Percentiles rank a stretch among this genome's conserved stretches.
Conservation (phyloP, 2,797 vertebrate species). For the Lepus oiostolus region DNA sequence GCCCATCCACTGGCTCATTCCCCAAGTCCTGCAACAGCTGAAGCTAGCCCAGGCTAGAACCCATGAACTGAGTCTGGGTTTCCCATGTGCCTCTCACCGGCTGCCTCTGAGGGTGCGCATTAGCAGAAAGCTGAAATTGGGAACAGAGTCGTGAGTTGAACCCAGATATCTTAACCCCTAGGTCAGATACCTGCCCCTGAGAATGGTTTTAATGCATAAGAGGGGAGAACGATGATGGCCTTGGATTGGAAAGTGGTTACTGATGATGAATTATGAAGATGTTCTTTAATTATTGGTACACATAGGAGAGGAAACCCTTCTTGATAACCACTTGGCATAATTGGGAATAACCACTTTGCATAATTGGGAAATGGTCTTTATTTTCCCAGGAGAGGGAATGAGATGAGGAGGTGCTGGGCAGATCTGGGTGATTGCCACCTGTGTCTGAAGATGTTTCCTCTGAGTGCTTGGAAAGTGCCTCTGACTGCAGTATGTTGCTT, state of each 20-base stretch:
- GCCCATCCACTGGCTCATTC: too few relatives aligned
- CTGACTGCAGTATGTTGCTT: background rate
- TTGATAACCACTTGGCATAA: background rate
- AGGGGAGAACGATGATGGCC: background rate
- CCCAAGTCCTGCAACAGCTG: too few relatives aligned
- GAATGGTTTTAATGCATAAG: background rate
- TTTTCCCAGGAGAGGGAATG: background rate
- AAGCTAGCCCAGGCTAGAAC: too few relatives aligned
- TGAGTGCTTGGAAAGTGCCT: background rate
- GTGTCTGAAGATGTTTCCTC: background rate
- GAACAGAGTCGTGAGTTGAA: too few relatives aligned
- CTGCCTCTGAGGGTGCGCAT: too few relatives aligned
- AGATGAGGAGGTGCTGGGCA: background rate
- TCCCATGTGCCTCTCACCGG: too few relatives aligned
- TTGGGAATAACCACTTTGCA: background rate
- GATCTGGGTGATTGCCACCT: background rate
- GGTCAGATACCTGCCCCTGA: too few relatives aligned
- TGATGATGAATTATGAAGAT: background rate
- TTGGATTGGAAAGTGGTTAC: background rate
- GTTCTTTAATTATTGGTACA: background rate
- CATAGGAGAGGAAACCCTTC: background rate
- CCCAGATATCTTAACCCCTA: too few relatives aligned
- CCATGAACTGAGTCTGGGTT: too few relatives aligned
- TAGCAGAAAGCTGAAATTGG: too few relatives aligned
- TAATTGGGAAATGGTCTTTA: background rate